phyloP scores from a whole-genome alignment of 2,797 vertebrate genomes.

The Pelobates cultripes region DNA sequence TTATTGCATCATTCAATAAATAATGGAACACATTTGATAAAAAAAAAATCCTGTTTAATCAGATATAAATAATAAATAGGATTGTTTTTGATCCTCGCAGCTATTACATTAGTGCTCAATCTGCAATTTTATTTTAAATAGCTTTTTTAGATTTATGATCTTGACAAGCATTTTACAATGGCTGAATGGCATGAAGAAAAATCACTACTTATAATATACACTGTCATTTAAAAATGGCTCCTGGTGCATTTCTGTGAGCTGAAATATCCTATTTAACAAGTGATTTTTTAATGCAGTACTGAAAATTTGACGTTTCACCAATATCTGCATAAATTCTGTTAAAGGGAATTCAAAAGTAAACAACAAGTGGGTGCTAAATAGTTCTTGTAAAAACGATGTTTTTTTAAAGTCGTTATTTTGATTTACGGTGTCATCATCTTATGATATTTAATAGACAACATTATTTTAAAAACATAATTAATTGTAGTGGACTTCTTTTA shows the following conservation, averaged over 20 bases:
- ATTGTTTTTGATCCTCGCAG: slow-evolving; percentile 32
- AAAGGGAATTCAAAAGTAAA: no score
- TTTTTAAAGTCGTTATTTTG: no score
- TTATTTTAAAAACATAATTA: no score
- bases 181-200: slow-evolving; percentile 43
- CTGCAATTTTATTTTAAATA: slow-evolving; percentile 47
- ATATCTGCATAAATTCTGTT: no score
- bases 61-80: slow-evolving; percentile 48
- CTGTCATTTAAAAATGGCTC: slow-evolving; percentile 45
- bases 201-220: slow-evolving; percentile 46
- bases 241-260: not conserved
- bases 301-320: no score
- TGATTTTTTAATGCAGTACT: not conserved
- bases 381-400: no score
- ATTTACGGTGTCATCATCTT: no score
- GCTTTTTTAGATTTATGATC: slow-evolving; percentile 52
- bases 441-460: no score
- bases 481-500: no score
- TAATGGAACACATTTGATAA: slow-evolving; percentile 34
- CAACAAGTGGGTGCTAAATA: no score
- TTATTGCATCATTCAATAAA: slow-evolving; percentile 43
- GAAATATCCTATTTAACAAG: not conserved
- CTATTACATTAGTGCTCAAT: slow-evolving; percentile 43
- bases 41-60: slow-evolving; percentile 42
- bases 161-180: slow-evolving; percentile 46